These are phyloP conservation scores for Prosapia bicincta DNA, from an alignment of 2,888 invertebrate species.

Conservation along the genomic window DNA sequence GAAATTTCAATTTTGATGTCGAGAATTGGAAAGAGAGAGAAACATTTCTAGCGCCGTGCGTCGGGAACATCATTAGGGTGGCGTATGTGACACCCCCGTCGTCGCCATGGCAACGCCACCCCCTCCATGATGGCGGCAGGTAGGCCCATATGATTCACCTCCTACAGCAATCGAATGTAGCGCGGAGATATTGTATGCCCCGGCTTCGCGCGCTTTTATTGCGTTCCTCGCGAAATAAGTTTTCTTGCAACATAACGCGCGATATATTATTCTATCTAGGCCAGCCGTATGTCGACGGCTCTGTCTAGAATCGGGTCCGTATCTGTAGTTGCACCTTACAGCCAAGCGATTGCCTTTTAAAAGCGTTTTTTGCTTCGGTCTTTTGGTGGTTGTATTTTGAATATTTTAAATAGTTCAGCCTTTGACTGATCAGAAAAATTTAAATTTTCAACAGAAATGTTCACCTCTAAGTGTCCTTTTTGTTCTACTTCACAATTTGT, in stretches of 20 bases:
- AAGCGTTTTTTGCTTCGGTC: too few species aligned
- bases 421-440: too few species aligned
- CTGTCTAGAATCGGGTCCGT: too few species aligned
- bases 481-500: too few species aligned
- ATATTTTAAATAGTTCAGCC: too few species aligned
- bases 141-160: conserved; percentile 2
- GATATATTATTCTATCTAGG: neutral
- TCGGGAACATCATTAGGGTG: neutral
- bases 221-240: neutral
- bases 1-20: conserved; percentile 2
- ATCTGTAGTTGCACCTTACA: too few species aligned
- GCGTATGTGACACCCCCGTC: neutral
- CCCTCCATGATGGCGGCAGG: neutral
- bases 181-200: neutral
- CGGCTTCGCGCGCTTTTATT: neutral
- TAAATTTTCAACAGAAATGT: too few species aligned
- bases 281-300: too few species aligned
- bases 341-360: too few species aligned
- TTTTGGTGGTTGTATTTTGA: too few species aligned
- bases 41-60: neutral
- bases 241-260: neutral
- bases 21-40: neutral
- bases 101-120: neutral
- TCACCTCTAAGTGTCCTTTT: too few species aligned
- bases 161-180: neutral